Percentiles rank a stretch among this genome's conserved stretches.
Evolutionary conservation across 2,888 invertebrate species (phyloP).

Genomic region (Craniophora ligustri): DNA sequence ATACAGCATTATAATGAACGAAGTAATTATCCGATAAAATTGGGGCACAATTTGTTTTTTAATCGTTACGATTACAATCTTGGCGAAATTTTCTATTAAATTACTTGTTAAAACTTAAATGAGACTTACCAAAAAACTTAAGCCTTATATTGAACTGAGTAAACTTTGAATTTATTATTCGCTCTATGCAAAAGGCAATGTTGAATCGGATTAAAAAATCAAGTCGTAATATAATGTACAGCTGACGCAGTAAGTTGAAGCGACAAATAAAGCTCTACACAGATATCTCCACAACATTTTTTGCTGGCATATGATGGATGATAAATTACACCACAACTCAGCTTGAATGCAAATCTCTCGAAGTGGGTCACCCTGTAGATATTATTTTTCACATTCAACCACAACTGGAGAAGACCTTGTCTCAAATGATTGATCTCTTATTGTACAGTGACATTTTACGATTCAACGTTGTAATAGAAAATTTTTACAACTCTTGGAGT

Average conservation of each 20-base stretch:
- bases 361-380: slow-evolving; percentile 82
- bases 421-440: slow-evolving; percentile 84
- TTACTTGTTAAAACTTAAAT: no score
- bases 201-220: slow-evolving; percentile 14
- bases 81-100: no score
- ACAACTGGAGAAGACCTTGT: slow-evolving; percentile 75
- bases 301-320: slow-evolving; percentile 78
- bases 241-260: slow-evolving; percentile 17
- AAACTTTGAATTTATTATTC: no score
- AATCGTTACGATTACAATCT: no score
- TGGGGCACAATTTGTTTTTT: not conserved
- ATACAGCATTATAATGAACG: not conserved
- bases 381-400: slow-evolving; percentile 81
- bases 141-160: no score
- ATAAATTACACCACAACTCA: slow-evolving; percentile 77
- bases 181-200: not conserved
- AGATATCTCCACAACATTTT: slow-evolving; percentile 69
- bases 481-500: slow-evolving; percentile 72
- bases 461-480: slow-evolving; percentile 76
- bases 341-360: slow-evolving; percentile 85
- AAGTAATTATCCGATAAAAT: not conserved
- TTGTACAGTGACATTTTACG: slow-evolving; percentile 81
- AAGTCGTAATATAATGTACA: slow-evolving; percentile 6
- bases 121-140: no score
- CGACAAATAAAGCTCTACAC: slow-evolving; percentile 50